These are phyloP conservation scores for Notodromas monacha DNA, from an alignment of 2,888 invertebrate species.

Conservation along the genomic window DNA sequence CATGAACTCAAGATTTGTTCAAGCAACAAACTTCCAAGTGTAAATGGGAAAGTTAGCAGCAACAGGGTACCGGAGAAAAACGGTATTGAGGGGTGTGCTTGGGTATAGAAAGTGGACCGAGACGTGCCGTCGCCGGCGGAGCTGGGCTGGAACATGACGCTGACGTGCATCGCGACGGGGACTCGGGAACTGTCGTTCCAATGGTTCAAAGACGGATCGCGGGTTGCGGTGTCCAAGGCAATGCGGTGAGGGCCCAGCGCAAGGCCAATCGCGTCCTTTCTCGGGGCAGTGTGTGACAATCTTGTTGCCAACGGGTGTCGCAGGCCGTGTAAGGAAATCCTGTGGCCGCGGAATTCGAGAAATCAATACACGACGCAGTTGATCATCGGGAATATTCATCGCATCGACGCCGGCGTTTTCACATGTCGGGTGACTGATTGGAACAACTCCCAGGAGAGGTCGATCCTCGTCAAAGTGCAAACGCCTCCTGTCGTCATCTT, in stretches of 20 bases:
- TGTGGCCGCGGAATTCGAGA: slow-evolving; percentile 10
- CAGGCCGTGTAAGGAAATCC: slow-evolving; percentile 9
- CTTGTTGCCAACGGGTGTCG: no score
- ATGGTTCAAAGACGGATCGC: slow-evolving; percentile 11
- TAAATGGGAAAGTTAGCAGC: slow-evolving; percentile 8
- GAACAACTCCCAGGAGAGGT: slow-evolving; percentile 31
- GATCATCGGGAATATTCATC: slow-evolving; percentile 31
- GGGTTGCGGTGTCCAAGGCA: slow-evolving; percentile 9
- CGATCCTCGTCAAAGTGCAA: slow-evolving; percentile 24
- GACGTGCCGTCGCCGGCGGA: no score
- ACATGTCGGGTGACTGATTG: slow-evolving; percentile 40
- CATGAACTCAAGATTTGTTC: no score
- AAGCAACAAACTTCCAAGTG: no score
- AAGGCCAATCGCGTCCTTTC: background rate
- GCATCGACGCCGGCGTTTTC: slow-evolving; percentile 38
- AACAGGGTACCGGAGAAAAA: no score
- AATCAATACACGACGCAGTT: slow-evolving; percentile 28
- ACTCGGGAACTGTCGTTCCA: slow-evolving; percentile 10
- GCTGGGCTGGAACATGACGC: no score
- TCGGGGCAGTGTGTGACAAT: no score
- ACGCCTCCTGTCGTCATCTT: slow-evolving; percentile 30
- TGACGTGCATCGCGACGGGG: slow-evolving; percentile 11
- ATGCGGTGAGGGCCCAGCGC: background rate
- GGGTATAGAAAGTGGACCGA: no score
- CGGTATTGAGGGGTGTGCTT: no score